Conservation (phyloP, 2,113 vertebrate genomes). For the Onychostruthus taczanowskii region DNA sequence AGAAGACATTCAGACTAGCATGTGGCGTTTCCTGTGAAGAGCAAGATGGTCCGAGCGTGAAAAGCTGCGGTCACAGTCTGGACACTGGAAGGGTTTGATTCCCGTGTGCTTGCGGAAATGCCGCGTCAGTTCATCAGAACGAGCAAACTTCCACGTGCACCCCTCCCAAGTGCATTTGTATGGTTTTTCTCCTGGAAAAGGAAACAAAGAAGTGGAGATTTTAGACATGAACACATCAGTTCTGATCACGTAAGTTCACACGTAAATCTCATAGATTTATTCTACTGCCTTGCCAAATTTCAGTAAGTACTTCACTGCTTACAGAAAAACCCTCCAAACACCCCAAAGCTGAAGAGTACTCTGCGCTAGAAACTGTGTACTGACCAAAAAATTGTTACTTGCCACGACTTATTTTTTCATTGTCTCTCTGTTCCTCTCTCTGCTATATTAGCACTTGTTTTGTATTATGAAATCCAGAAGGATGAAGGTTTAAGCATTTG, state of each 20-base stretch:
- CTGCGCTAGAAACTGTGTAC: neutral
- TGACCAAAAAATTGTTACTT: neutral
- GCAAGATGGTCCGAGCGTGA: conserved; percentile 96
- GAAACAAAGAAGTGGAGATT: neutral
- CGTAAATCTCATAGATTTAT: neutral
- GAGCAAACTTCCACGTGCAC: conserved; percentile 99
- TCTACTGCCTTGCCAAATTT: neutral
- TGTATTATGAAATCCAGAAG: neutral
- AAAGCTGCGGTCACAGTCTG: conserved; percentile 98
- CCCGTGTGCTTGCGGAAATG: conserved; percentile 99
- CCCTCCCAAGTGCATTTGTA: conserved; percentile 99
- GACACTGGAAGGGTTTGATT: conserved; percentile 97
- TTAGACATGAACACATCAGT: neutral
- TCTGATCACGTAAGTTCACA: neutral
- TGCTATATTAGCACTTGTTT: neutral
- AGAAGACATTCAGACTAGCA: conserved; percentile 82
- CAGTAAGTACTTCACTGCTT: neutral
- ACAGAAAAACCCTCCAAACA: neutral
- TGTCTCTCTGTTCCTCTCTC: neutral
- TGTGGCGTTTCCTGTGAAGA: conserved; percentile 96
- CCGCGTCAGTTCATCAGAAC: conserved; percentile 96
- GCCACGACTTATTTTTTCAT: neutral
- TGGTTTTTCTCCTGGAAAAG: conserved; percentile 89
- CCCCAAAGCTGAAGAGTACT: neutral
- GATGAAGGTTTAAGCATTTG: neutral